Percentiles rank a stretch among this genome's conserved stretches.
Evolutionary conservation across 2,888 invertebrate species (phyloP).

Genomic region (Liopterus haemorrhoidalis): DNA sequence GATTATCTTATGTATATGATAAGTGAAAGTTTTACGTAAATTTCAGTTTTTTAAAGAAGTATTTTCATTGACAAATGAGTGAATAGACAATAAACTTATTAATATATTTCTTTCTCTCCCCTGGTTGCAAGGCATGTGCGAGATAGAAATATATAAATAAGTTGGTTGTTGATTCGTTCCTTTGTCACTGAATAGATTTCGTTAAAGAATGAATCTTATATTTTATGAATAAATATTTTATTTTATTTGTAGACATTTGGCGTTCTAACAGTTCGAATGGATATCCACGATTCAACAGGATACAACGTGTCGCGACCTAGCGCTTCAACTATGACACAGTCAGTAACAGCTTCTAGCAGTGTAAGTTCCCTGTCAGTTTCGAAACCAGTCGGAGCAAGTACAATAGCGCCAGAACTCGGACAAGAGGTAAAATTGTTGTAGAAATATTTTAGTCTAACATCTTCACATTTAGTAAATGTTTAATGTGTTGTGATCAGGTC

Average conservation of each 20-base stretch:
- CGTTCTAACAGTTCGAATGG: slow-evolving; percentile 83
- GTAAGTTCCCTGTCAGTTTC: slow-evolving; percentile 46
- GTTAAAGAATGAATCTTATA: too few species aligned
- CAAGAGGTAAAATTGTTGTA: slow-evolving; percentile 72
- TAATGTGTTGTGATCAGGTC: slow-evolving; percentile 41
- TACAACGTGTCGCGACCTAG: slow-evolving; percentile 61
- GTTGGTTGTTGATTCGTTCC: too few species aligned
- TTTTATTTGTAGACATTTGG: slow-evolving; percentile 71
- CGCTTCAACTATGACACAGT: slow-evolving; percentile 71
- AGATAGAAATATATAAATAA: too few species aligned
- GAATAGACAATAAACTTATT: too few species aligned
- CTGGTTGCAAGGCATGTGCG: too few species aligned
- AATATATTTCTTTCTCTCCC: too few species aligned
- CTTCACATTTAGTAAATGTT: neutral
- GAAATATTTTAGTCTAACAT: too few species aligned
- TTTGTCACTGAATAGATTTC: too few species aligned
- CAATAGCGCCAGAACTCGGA: slow-evolving; percentile 53
- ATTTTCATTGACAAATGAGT: too few species aligned
- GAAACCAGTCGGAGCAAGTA: slow-evolving; percentile 47
- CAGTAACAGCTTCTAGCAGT: slow-evolving; percentile 53
- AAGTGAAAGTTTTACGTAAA: too few species aligned
- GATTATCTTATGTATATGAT: too few species aligned
- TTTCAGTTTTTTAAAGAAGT: too few species aligned
- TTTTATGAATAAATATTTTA: slow-evolving; percentile 15
- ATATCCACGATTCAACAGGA: slow-evolving; percentile 74